Evolutionary conservation across 37 sponge, comb jelly and placozoan genomes (phyloP), one percentile per base, ranked within the genome.

Genomic region (Theonella swinhoei): DNA sequence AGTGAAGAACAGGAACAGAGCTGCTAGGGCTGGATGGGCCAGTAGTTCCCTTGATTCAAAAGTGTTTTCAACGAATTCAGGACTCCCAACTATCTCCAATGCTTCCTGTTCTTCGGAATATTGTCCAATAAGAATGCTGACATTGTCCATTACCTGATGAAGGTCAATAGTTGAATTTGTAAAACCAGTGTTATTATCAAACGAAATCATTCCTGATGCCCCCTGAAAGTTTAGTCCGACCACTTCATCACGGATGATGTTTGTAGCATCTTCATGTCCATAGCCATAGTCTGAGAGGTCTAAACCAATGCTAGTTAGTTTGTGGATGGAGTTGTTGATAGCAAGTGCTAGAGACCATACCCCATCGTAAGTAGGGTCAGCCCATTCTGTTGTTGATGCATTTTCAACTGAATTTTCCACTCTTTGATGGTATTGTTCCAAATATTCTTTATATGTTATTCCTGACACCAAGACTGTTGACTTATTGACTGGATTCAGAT

Each of bases 331-430:
- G 34, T 11, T 68, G 35, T 84, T 84, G 11, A 84, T 76, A 5
- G 70, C 72, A 7, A 82, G 72, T 38, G 82, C 82, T 43, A 70
- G 37, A 19, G 82, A 69, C 82, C 84, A 84, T 2, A 76, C 29
- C 2, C 54, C 84, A 76, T 84, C 84, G 31, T 70, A 84, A 4
- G 23, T 33, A 2, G 69, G 31, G 36, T 47, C 14, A 14, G 54
- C 54, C 54, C 54, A 47, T 47, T 47, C 54, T 47, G 54, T 47
- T 7, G 54, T 47, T 47, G 54, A 64, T 11, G 17, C 26, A 25
- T 35, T 33, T n/a, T n/a, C n/a, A n/a, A n/a, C n/a, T n/a, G n/a
- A n/a, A n/a, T n/a, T n/a, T n/a, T n/a, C n/a, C 37, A 79, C 79
- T 9, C 66, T 32, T 65, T 14, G 19, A 17, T 63, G 32, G 41